Conservation (phyloP, 2,113 vertebrate genomes). For the Tonatia bakeri region DNA sequence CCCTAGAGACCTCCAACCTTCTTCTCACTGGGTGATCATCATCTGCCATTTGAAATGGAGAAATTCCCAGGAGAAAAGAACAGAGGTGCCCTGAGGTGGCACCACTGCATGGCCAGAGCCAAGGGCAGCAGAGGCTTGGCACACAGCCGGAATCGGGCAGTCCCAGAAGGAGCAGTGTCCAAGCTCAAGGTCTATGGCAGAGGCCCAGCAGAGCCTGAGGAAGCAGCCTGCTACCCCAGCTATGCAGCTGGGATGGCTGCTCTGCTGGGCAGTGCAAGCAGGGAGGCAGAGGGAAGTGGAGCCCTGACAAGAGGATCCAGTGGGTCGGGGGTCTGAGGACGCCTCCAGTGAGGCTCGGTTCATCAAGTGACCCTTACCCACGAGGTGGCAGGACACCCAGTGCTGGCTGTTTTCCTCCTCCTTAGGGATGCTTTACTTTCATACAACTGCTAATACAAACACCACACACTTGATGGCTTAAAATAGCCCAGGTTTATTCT, state of each 20-base stretch:
- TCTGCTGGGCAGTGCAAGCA: fast-evolving
- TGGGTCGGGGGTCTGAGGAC: background rate
- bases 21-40: background rate
- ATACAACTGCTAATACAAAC: background rate
- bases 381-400: fast-evolving
- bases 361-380: too few species aligned
- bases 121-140: background rate
- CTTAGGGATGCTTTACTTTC: background rate
- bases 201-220: background rate
- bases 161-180: background rate
- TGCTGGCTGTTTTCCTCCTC: background rate
- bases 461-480: background rate
- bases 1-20: background rate
- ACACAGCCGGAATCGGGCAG: background rate
- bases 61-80: background rate
- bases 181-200: background rate
- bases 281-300: too few species aligned
- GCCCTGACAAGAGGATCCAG: fast-evolving
- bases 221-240: background rate
- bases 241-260: background rate
- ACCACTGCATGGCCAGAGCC: background rate
- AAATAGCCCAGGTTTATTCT: background rate
- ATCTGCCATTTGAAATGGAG: background rate
- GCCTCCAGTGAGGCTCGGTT: background rate
- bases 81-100: background rate